phyloP scores from a whole-genome alignment of 2,888 invertebrate genomes.

The Pachycephus smyrnensis region DNA sequence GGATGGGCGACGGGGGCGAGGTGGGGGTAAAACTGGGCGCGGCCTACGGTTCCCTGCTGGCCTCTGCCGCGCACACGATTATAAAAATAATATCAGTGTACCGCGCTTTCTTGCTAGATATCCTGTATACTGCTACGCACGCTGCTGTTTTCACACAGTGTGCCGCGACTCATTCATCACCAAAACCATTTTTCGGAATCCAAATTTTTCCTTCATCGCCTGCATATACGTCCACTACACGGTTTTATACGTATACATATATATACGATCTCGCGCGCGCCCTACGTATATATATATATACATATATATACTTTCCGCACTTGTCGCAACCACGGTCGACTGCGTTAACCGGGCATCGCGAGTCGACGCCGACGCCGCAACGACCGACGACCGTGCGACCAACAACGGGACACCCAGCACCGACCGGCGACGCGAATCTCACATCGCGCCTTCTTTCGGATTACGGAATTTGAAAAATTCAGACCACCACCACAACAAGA shows the following conservation, averaged over 20 bases:
- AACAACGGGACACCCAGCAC: background rate
- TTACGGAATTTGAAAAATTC: background rate
- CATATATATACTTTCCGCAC: background rate
- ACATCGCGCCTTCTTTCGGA: background rate
- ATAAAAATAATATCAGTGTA: slow-evolving; percentile 59
- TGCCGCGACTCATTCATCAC: slow-evolving; percentile 23
- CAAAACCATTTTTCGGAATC: slow-evolving; percentile 23
- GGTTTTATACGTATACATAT: slow-evolving; percentile 7
- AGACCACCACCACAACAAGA: background rate
- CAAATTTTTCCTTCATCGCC: slow-evolving; percentile 20
- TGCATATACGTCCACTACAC: background rate
- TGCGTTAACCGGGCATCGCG: background rate
- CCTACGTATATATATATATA: slow-evolving; percentile 2
- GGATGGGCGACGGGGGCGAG: slow-evolving; percentile 44
- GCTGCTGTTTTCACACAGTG: slow-evolving; percentile 34
- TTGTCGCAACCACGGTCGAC: slow-evolving; percentile 2
- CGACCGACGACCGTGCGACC: slow-evolving; percentile 1
- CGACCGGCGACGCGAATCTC: background rate
- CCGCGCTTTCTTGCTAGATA: slow-evolving; percentile 58
- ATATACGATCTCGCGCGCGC: background rate
- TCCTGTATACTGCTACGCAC: slow-evolving; percentile 40
- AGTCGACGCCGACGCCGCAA: background rate
- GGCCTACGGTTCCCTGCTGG: slow-evolving; percentile 67
- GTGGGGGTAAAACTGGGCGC: slow-evolving; percentile 63
- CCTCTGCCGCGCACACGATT: slow-evolving; percentile 64